Percentiles rank a stretch among this genome's conserved stretches.
These are phyloP conservation scores for Drosophila nigricruria DNA, from an alignment of 2,888 invertebrate species.

Conservation along the genomic window DNA sequence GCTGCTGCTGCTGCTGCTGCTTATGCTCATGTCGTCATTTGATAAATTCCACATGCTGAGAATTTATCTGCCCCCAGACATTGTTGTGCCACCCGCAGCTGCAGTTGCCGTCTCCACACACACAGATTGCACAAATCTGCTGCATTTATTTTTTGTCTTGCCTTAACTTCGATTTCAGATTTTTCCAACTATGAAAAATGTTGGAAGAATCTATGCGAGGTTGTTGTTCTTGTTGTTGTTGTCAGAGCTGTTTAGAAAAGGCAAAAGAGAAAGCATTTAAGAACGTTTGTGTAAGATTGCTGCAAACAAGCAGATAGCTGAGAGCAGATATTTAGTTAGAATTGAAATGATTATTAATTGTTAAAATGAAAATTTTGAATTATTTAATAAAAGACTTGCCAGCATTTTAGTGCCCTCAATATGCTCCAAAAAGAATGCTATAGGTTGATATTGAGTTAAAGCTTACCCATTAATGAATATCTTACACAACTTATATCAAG, in stretches of 20 bases:
- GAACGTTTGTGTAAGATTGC: not conserved
- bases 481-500: no score
- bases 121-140: slow-evolving; percentile 62
- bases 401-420: no score
- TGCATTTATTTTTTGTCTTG: slow-evolving; percentile 28
- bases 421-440: no score
- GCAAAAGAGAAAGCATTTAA: not conserved
- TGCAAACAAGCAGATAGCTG: not conserved
- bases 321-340: not conserved
- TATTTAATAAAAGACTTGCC: no score
- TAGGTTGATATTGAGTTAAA: no score
- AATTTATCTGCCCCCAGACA: slow-evolving; percentile 65
- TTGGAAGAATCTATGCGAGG: slow-evolving; percentile 13
- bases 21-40: slow-evolving; percentile 62
- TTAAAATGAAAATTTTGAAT: no score
- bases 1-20: slow-evolving; percentile 18
- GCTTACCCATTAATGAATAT: no score
- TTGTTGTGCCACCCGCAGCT: slow-evolving; percentile 32
- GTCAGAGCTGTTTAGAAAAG: slow-evolving; percentile 5
- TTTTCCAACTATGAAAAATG: slow-evolving; percentile 13
- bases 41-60: slow-evolving; percentile 76
- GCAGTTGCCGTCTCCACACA: slow-evolving; percentile 13
- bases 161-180: slow-evolving; percentile 45
- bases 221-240: not conserved
- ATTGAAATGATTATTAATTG: not conserved